Conservation (phyloP, 2,888 invertebrate genomes). For the Cataglyphis rosenhaueri region DNA sequence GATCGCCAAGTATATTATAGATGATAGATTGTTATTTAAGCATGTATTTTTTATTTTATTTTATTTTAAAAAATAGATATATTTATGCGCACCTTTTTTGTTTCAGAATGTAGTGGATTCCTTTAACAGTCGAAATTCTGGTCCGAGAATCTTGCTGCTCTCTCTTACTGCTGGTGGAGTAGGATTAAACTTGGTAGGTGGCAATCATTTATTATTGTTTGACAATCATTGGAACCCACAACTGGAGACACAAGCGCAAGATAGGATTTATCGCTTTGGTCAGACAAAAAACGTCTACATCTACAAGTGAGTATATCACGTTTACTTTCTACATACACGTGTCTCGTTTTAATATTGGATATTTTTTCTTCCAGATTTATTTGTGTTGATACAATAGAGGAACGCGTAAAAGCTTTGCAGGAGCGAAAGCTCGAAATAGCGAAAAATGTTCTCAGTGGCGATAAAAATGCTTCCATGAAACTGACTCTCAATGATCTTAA, state of each 20-base stretch:
- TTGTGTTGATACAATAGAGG: constrained; percentile 89
- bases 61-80: background rate
- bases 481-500: constrained; percentile 86
- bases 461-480: background rate
- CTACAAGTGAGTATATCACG: constrained; percentile 90
- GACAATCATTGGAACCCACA: constrained; percentile 99
- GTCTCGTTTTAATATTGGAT: background rate
- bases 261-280: constrained; percentile 96
- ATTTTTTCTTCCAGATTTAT: constrained; percentile 89
- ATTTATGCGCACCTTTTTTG: background rate
- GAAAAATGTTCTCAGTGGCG: constrained; percentile 77
- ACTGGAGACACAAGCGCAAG: constrained; percentile 97
- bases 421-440: constrained; percentile 92
- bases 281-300: constrained; percentile 93
- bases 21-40: background rate
- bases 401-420: constrained; percentile 93
- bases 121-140: constrained; percentile 73
- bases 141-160: constrained; percentile 90
- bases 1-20: constrained; percentile 88
- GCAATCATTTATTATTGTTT: constrained; percentile 94
- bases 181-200: constrained; percentile 96
- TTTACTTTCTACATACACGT: background rate
- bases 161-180: constrained; percentile 98
- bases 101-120: constrained; percentile 77
- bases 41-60: background rate